phyloP scores from a whole-genome alignment of 2,113 vertebrate species.

The Fukomys damarensis region DNA sequence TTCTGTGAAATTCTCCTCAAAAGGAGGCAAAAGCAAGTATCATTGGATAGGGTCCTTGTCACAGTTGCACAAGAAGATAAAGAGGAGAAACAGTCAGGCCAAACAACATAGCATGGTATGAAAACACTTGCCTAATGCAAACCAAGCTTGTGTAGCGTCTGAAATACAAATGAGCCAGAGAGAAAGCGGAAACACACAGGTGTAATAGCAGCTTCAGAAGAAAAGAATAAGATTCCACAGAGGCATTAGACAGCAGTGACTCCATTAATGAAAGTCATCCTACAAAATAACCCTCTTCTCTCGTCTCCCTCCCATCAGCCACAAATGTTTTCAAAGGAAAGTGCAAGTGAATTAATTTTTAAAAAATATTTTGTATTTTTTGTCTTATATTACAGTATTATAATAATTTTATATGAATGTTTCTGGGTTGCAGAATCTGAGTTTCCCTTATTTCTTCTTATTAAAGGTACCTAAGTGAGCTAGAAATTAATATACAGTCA shows the following conservation, averaged over 20 bases:
- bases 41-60: background rate
- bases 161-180: slow-evolving; percentile 60
- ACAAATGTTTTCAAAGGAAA: background rate
- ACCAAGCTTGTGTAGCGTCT: slow-evolving; percentile 61
- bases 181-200: slow-evolving; percentile 26
- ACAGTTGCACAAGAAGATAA: background rate
- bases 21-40: background rate
- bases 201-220: background rate
- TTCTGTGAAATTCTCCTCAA: background rate
- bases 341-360: too few species aligned
- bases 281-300: background rate
- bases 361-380: background rate
- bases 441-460: background rate
- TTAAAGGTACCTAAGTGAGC: background rate
- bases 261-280: background rate
- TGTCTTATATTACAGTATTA: background rate
- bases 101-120: background rate
- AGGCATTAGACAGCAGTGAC: background rate
- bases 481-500: background rate
- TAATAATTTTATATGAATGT: background rate
- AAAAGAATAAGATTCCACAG: background rate
- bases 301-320: background rate
- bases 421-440: background rate
- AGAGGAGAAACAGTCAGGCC: background rate
- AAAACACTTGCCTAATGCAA: slow-evolving; percentile 27